These are phyloP conservation scores for Eulemur rufifrons DNA, from an alignment of 2,113 vertebrate species.

Conservation along the genomic window DNA sequence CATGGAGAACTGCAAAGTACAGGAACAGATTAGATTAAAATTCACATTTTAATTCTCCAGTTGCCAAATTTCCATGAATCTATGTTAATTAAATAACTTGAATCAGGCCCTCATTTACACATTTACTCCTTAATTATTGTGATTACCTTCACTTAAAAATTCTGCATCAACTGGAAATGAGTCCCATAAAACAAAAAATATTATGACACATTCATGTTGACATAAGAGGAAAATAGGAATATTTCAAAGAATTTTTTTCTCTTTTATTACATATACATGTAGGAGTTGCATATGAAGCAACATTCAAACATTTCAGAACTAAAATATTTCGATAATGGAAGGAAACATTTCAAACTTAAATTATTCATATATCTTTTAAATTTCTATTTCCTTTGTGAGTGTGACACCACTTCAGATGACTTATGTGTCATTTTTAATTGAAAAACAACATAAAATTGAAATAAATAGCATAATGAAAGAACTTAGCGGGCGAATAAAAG, in stretches of 20 bases:
- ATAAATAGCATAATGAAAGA: slow-evolving; percentile 1
- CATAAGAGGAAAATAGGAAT: slow-evolving; percentile 61
- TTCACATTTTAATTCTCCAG: slow-evolving; percentile 70
- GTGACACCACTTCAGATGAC: slow-evolving; percentile 11
- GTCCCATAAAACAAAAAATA: slow-evolving; percentile 75
- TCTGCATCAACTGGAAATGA: slow-evolving; percentile 69
- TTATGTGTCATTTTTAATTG: slow-evolving; percentile 7
- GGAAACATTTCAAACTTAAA: slow-evolving; percentile 51
- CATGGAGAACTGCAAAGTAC: slow-evolving; percentile 44
- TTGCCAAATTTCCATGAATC: slow-evolving; percentile 72
- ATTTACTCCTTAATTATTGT: slow-evolving; percentile 77
- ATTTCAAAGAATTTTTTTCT: slow-evolving; percentile 50
- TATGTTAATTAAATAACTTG: slow-evolving; percentile 75
- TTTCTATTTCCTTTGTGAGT: slow-evolving; percentile 49
- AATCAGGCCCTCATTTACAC: slow-evolving; percentile 72
- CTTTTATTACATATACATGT: slow-evolving; percentile 40
- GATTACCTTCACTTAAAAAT: slow-evolving; percentile 76
- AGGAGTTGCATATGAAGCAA: slow-evolving; percentile 40
- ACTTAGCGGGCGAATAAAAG: slow-evolving; percentile 25
- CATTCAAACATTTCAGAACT: slow-evolving; percentile 53
- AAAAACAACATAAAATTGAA: neutral
- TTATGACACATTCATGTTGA: slow-evolving; percentile 71
- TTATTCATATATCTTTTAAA: slow-evolving; percentile 37
- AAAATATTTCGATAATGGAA: slow-evolving; percentile 26
- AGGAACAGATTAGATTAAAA: slow-evolving; percentile 71